Conservation (phyloP, 2,888 invertebrate genomes). For the Philereme vetulata region DNA sequence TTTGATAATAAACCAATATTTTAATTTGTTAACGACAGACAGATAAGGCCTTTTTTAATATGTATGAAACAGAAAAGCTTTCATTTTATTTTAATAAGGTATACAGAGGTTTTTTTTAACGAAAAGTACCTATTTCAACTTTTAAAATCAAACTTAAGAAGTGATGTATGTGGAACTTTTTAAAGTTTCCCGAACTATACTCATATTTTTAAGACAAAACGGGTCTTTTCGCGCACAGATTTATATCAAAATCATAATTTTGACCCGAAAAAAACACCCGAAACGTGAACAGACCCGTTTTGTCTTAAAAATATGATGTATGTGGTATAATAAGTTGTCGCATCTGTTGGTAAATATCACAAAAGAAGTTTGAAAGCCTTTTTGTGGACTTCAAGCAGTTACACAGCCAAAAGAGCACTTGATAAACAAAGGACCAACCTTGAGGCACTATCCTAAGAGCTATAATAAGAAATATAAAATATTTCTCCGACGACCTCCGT, state of each 20-base stretch:
- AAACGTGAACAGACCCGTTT: no score
- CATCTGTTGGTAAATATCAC: conserved; percentile 18
- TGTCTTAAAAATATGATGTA: no score
- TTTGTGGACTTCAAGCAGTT: conserved; percentile 11
- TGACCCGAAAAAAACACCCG: no score
- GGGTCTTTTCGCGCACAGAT: no score
- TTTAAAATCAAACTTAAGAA: neutral
- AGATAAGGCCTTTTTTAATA: neutral
- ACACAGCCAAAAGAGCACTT: neutral
- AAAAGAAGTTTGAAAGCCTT: conserved; percentile 6
- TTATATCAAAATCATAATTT: no score
- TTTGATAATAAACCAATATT: no score
- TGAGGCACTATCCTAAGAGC: neutral
- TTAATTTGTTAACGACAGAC: no score
- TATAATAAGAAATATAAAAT: no score
- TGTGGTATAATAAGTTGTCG: conserved; percentile 9
- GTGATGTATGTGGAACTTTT: no score
- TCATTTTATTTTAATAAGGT: neutral
- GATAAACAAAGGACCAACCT: no score
- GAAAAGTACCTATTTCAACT: neutral
- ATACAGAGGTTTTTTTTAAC: neutral
- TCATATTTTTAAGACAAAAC: no score
- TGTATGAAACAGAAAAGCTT: neutral
- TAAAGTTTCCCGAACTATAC: conserved; percentile 1
- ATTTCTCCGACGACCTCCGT: no score